Evolutionary conservation across 2,797 vertebrate species (phyloP).

Genomic region (Trichosurus vulpecula): DNA sequence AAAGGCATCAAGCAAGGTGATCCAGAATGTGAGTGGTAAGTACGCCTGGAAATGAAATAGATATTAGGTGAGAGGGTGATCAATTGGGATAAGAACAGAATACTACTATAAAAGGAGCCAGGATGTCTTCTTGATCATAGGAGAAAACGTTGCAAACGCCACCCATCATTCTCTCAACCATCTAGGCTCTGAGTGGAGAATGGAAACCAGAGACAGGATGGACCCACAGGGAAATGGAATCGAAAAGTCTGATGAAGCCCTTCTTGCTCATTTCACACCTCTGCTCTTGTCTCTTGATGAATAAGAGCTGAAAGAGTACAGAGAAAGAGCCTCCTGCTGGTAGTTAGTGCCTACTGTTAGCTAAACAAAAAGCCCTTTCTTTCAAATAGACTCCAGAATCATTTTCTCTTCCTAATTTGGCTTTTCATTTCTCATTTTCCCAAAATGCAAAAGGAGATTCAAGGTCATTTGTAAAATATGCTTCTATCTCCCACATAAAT

Average conservation of each 20-base stretch:
- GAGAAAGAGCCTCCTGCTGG: neutral
- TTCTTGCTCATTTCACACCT: neutral
- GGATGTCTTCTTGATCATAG: conserved; percentile 21
- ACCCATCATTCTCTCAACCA: conserved; percentile 27
- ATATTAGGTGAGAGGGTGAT: neutral
- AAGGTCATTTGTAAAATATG: conserved; percentile 38
- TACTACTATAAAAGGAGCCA: neutral
- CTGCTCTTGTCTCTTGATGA: neutral
- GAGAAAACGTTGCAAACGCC: conserved; percentile 8
- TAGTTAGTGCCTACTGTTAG: neutral
- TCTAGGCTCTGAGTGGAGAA: neutral
- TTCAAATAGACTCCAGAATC: conserved; percentile 4
- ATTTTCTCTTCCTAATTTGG: neutral
- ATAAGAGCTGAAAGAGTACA: neutral
- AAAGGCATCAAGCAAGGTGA: conserved; percentile 94
- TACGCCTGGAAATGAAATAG: conserved; percentile 86
- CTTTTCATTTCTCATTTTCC: conserved; percentile 14
- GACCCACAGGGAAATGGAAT: neutral
- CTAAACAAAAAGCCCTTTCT: neutral
- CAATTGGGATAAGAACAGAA: conserved; percentile 14
- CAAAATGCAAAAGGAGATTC: neutral
- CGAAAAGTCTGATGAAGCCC: neutral
- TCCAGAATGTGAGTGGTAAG: conserved; percentile 89
- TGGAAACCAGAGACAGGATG: neutral
- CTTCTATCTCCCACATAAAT: conserved; percentile 17